phyloP scores from a whole-genome alignment of 2,113 vertebrate species.

The Ifrita kowaldi region DNA sequence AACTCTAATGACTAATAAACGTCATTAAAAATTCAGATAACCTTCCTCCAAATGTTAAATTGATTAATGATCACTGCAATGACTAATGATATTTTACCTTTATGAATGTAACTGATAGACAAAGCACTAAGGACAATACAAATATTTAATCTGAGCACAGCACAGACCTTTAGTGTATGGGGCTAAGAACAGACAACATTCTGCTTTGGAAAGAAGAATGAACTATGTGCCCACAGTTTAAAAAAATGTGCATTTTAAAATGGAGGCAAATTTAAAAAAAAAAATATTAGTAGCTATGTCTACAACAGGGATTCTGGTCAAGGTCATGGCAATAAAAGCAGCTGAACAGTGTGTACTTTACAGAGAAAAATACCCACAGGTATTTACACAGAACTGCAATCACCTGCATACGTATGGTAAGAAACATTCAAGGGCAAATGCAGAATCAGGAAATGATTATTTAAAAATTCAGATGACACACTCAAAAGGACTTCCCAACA shows the following conservation, averaged over 20 bases:
- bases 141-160: background rate
- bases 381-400: background rate
- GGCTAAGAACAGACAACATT: background rate
- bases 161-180: background rate
- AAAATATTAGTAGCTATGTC: background rate
- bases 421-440: background rate
- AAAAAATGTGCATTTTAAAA: background rate
- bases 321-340: background rate
- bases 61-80: background rate
- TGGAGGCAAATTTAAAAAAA: background rate
- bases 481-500: background rate
- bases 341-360: background rate
- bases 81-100: background rate
- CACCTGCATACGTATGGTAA: background rate
- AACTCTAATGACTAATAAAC: background rate
- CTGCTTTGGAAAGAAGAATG: background rate
- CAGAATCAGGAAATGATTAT: background rate
- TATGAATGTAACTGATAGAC: background rate
- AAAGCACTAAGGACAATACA: background rate
- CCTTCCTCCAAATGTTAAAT: background rate
- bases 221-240: accelerated
- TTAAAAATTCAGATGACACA: background rate
- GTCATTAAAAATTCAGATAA: background rate
- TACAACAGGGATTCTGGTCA: background rate
- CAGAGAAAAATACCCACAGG: background rate